Evolutionary conservation across 2,113 vertebrate species (phyloP), one percentile per base, ranked within the genome.

Genomic region (Ictidomys tridecemlineatus): DNA sequence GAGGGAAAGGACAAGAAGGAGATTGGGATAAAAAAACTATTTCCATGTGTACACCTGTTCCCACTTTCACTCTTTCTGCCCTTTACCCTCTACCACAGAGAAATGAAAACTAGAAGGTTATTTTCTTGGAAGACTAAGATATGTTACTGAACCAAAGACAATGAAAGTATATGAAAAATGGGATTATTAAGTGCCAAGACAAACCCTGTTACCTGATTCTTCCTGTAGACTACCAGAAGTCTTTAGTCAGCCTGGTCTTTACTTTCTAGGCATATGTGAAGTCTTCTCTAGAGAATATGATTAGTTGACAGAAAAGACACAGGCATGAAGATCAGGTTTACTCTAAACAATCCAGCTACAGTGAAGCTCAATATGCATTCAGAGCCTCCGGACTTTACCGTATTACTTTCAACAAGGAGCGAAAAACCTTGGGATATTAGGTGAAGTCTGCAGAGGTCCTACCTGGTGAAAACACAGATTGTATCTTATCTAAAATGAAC

Each of bases 401-500:
- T 65, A n/a, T 37, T 30, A 51, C 9, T 89, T 67, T 74, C 18
- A 74, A 76, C 61, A 91, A 78, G 17, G 16, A 88, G 53, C 78
- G 83, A 39, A 80, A 30, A 63, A 65, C 30, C 30, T 56, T 45
- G 0, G 42, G 34, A 48, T 48, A 39, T 65, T 6, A 89, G 42
- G 83, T 26, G 42, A 45, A 94, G n/a, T 56, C 73, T 32, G 89
- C 89, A 92, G 53, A 90, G 1, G 37, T 79, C 5, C 69, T 67
- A 80, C 3, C 34, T 85, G 0, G 30, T 85, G 67, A 94, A 48
- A 95, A 30, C 12, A 89, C 70, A 79, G 78, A 87, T 63, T 70
- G 86, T 61, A 84, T 42, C 12, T 28, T 67, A 93, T 51, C 80
- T 34, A 88, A 91, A 95, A 76, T 30, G 34, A 93, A 73, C 9